These are phyloP conservation scores for Delia radicum DNA, from an alignment of 1,140 invertebrate genomes.

Conservation along the genomic window DNA sequence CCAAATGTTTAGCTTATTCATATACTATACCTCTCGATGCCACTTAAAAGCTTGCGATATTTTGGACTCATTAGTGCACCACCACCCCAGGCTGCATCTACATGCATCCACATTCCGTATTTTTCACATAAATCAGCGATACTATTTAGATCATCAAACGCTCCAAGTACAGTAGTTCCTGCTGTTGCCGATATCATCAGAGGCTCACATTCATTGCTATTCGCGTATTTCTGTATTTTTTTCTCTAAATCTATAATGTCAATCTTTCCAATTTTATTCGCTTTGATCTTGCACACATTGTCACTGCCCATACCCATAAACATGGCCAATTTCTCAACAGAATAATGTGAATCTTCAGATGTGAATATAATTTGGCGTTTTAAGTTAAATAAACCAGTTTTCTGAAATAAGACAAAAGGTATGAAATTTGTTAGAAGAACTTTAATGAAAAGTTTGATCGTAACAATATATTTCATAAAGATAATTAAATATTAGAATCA, in stretches of 20 bases:
- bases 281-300: conserved; percentile 73
- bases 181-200: conserved; percentile 90
- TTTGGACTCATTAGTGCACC: conserved; percentile 83
- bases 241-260: conserved; percentile 67
- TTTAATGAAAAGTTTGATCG: too few species aligned
- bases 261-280: conserved; percentile 80
- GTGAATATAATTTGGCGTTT: conserved; percentile 76
- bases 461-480: too few species aligned
- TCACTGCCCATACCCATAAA: conserved; percentile 76
- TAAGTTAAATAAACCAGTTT: conserved; percentile 66
- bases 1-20: too few species aligned
- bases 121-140: conserved; percentile 81
- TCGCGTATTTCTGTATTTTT: conserved; percentile 66
- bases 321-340: conserved; percentile 81
- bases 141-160: conserved; percentile 83
- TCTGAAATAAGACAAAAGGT: conserved; percentile 57
- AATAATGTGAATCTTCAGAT: conserved; percentile 93
- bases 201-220: conserved; percentile 70
- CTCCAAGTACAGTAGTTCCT: conserved; percentile 80
- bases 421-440: background rate
- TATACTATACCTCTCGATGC: conserved; percentile 77
- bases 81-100: conserved; percentile 93
- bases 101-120: conserved; percentile 89
- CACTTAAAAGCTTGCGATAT: conserved; percentile 74
- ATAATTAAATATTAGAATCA: too few species aligned